phyloP scores from a whole-genome alignment of 1,140 invertebrate species.

The Eciton burchellii region DNA sequence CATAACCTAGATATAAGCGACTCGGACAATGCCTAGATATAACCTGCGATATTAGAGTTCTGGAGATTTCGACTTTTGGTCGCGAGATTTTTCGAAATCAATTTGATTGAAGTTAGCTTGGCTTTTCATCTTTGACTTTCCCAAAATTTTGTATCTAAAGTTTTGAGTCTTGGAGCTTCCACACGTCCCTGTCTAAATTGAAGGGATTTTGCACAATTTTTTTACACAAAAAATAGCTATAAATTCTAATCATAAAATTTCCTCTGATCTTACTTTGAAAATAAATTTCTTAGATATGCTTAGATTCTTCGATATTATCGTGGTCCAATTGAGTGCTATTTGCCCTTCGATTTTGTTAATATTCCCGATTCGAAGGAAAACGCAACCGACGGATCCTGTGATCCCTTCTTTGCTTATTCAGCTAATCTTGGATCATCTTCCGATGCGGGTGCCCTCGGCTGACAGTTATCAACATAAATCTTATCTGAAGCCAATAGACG shows the following conservation, averaged over 20 bases:
- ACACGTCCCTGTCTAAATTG: too few relatives aligned
- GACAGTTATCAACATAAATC: conserved; percentile 26
- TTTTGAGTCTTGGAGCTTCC: not conserved
- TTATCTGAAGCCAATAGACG: not conserved
- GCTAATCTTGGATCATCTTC: conserved; percentile 70
- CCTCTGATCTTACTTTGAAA: not conserved
- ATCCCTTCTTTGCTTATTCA: conserved; percentile 36
- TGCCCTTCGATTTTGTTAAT: conserved; percentile 63
- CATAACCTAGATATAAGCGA: too few relatives aligned
- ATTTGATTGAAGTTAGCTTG: too few relatives aligned
- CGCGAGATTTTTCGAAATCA: too few relatives aligned
- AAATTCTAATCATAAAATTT: not conserved
- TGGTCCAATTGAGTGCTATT: conserved; percentile 58
- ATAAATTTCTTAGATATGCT: not conserved
- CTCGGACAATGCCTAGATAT: too few relatives aligned
- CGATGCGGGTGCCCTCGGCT: conserved; percentile 53
- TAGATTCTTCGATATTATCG: conserved; percentile 40
- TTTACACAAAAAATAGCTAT: too few relatives aligned
- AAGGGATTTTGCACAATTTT: too few relatives aligned
- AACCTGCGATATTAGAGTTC: too few relatives aligned
- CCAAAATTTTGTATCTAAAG: not conserved
- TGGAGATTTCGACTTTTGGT: too few relatives aligned
- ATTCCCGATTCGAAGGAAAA: conserved; percentile 47
- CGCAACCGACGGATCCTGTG: conserved; percentile 46
- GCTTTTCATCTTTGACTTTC: not conserved